A percentile compares a stretch with the other conserved stretches of the same genome.
Evolutionary conservation across 2,113 vertebrate species (phyloP).

Genomic region (Prunella himalayana): DNA sequence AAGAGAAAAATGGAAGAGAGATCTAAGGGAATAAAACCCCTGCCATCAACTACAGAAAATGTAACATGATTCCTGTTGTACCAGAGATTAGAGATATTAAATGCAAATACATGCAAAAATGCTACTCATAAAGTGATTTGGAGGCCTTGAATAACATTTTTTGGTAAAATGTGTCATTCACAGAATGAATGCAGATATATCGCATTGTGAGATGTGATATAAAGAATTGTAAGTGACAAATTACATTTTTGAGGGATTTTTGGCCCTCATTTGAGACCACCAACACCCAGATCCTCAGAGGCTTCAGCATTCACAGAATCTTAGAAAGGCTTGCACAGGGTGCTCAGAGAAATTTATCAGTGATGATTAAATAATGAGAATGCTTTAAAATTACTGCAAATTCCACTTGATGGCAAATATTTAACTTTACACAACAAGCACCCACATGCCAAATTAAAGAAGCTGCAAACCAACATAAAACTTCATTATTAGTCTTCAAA

Average conservation of each 20-base stretch:
- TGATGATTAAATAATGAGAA: not conserved
- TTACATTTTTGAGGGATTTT: not conserved
- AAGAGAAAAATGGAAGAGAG: not conserved
- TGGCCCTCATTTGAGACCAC: not conserved
- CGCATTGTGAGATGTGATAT: not conserved
- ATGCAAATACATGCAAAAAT: not conserved
- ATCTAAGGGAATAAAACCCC: not conserved
- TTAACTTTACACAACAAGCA: not conserved
- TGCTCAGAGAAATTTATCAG: not conserved
- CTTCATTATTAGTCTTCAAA: not conserved
- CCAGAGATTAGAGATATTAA: not conserved
- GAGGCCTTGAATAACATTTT: not conserved
- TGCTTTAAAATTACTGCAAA: not conserved
- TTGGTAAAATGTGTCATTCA: not conserved
- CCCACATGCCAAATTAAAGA: not conserved
- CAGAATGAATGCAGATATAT: not conserved
- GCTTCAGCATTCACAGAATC: not conserved
- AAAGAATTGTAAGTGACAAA: not conserved
- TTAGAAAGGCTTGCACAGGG: not conserved
- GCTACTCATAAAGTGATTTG: not conserved
- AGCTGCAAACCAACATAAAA: not conserved
- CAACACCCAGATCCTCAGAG: not conserved
- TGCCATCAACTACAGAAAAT: not conserved
- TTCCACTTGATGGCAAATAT: not conserved
- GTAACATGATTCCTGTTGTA: not conserved